phyloP scores from a whole-genome alignment of 2,888 invertebrate species.

The Eupeodes luniger region DNA sequence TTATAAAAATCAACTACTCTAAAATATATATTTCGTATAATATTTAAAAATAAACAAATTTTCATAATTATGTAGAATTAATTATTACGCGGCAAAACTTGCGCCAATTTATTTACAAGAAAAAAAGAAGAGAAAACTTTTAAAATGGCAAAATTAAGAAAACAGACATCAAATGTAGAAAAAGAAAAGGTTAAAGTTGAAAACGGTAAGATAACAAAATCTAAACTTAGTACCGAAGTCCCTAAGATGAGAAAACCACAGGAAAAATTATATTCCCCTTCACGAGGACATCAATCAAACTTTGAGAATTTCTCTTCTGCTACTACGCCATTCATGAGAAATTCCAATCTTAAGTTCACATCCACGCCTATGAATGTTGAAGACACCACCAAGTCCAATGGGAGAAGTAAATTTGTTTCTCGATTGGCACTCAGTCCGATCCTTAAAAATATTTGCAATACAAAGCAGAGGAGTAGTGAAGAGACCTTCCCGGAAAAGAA shows the following conservation, averaged over 20 bases:
- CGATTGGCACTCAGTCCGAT: constrained; percentile 9
- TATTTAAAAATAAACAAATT: too few relatives aligned
- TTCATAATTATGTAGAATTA: too few relatives aligned
- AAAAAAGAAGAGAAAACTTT: constrained; percentile 5
- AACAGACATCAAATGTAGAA: not conserved
- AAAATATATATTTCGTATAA: too few relatives aligned
- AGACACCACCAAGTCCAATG: not conserved
- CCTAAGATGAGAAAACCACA: not conserved
- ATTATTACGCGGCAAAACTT: not conserved
- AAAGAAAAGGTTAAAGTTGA: not conserved
- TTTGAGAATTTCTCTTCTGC: not conserved
- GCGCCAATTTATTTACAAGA: too few relatives aligned
- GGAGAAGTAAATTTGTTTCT: not conserved
- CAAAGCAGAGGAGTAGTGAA: not conserved
- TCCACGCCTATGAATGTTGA: constrained; percentile 38
- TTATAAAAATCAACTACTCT: too few relatives aligned
- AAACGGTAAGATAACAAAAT: constrained; percentile 35
- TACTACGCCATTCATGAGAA: constrained; percentile 6
- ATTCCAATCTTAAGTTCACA: constrained; percentile 1
- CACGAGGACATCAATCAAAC: too few relatives aligned
- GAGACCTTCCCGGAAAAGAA: not conserved
- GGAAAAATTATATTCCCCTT: constrained; percentile 3
- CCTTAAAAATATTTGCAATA: not conserved
- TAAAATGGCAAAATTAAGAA: not conserved
- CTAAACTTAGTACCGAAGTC: not conserved